Evolutionary conservation across 2,888 invertebrate species (phyloP), one percentile per base, ranked within the genome.

Genomic region (Acanthacorydalis orientalis): DNA sequence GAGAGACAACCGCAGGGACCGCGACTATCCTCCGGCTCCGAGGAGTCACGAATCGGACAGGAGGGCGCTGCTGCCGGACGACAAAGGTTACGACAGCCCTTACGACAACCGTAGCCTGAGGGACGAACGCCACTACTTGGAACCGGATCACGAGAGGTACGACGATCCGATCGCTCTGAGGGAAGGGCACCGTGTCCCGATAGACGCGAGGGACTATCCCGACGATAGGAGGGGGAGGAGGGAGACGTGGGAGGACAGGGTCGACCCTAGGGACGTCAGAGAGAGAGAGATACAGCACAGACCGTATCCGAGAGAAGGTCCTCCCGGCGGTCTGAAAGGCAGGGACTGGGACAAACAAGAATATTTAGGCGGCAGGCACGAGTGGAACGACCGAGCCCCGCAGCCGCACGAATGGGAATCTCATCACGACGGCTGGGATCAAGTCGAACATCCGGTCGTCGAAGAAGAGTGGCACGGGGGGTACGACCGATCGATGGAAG

Each of bases 371-470:
- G 71, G 71, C 46, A 64, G 70, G 23, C 69, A 71, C 42, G 66
- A 65, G 34, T 64, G 65, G 63, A 64, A 64, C 39, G 53, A 63
- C 34, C 67, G 65, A 7, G 67, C 65, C 51, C 69, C 75, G 35
- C 69, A 74, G 54, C 71, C 69, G 37, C 48, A 62, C 45, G 73
- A 75, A 14, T 74, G 76, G 75, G 73, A 72, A 43, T 48, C 64
- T 42, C 48, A 45, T 40, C 54, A 60, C 39, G 63, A 61, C 42
- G 60, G 59, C 50, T 65, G 65, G 62, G 65, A 65, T 44, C 57
- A 52, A 40, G 51, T 61, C 16, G 65, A 65, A 31, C 61, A 60
- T 48, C 52, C 56, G 14, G 44, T 53, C 4, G 53, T 52, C n/a
- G 64, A 65, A 48, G 67, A 67, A 40, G 65, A 65, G 48, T 67